phyloP scores from a whole-genome alignment of 2,888 invertebrate species.

The Colletes collaris region DNA sequence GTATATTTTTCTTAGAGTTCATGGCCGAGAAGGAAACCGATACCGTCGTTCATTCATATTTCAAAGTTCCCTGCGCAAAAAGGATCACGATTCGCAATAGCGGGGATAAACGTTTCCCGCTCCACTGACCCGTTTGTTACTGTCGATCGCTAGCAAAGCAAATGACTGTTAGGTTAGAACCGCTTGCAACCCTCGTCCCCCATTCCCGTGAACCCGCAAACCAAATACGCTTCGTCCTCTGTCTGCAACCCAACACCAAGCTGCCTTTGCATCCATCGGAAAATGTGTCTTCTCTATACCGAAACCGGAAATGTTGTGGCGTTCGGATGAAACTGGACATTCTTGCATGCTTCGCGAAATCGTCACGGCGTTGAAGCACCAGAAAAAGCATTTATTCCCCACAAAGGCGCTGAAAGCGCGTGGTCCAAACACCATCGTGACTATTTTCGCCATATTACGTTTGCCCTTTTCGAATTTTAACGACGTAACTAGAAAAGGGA shows the following conservation, averaged over 20 bases:
- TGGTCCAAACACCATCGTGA: not conserved
- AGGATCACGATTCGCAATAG: slow-evolving; percentile 50
- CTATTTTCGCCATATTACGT: not conserved
- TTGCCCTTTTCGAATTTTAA: too few species aligned
- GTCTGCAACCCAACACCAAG: slow-evolving; percentile 33
- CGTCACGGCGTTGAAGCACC: slow-evolving; percentile 14
- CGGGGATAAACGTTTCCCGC: slow-evolving; percentile 60
- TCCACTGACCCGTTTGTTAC: slow-evolving; percentile 63
- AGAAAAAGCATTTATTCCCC: not conserved
- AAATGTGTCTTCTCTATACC: slow-evolving; percentile 37
- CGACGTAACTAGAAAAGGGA: too few species aligned
- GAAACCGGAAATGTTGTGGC: slow-evolving; percentile 33
- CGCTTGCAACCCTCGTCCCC: slow-evolving; percentile 35
- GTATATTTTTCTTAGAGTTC: slow-evolving; percentile 28
- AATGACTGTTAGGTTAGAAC: slow-evolving; percentile 44
- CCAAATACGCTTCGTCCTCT: slow-evolving; percentile 16
- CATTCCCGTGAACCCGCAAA: slow-evolving; percentile 22
- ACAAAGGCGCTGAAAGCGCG: not conserved
- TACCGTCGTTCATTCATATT: slow-evolving; percentile 37
- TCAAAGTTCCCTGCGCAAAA: slow-evolving; percentile 40
- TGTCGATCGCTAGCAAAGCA: slow-evolving; percentile 64
- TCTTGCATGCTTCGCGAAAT: slow-evolving; percentile 24
- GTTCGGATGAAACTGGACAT: slow-evolving; percentile 23
- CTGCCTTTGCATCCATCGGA: slow-evolving; percentile 41
- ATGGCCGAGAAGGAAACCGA: not conserved